These are phyloP conservation scores for Dusona sp. DNA, from an alignment of 2,888 invertebrate genomes.

Conservation along the genomic window DNA sequence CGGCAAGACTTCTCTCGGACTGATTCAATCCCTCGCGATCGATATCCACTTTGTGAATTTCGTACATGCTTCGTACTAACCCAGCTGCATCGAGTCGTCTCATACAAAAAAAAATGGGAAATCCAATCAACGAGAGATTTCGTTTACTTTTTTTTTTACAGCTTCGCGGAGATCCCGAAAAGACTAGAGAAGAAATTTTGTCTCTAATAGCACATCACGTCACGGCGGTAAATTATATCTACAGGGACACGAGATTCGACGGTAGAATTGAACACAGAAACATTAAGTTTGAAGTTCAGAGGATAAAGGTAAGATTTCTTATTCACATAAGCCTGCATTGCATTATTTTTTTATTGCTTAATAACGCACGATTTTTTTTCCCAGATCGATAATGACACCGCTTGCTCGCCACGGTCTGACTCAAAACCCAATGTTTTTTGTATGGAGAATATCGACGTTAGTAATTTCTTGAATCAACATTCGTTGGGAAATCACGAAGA, in stretches of 20 bases:
- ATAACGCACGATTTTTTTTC: conserved; percentile 66
- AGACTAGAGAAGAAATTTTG: conserved; percentile 98
- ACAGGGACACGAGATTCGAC: conserved; percentile 97
- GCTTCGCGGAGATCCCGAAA: conserved; percentile 89
- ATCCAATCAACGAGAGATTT: conserved; percentile 24
- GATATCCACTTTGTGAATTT: conserved; percentile 31
- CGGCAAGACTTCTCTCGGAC: conserved; percentile 2
- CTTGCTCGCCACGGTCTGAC: conserved; percentile 87
- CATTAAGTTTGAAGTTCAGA: conserved; percentile 98
- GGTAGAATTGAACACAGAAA: conserved; percentile 95
- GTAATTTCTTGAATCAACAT: conserved; percentile 99
- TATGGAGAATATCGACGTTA: conserved; percentile 98
- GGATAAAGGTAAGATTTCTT: conserved; percentile 88
- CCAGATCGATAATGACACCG: conserved; percentile 96
- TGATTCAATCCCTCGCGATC: conserved; percentile 46
- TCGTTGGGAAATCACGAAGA: conserved; percentile 98
- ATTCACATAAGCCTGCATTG: background rate
- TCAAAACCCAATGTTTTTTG: conserved; percentile 95
- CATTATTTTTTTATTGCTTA: background rate
- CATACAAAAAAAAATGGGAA: background rate
- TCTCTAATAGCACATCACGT: conserved; percentile 99
- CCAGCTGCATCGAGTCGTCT: background rate
- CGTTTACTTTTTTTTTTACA: conserved; percentile 49
- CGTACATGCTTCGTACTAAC: conserved; percentile 15
- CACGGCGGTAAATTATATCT: conserved; percentile 98